Evolutionary conservation across 1,140 invertebrate genomes (phyloP).

Genomic region (Diabrotica virgifera): DNA sequence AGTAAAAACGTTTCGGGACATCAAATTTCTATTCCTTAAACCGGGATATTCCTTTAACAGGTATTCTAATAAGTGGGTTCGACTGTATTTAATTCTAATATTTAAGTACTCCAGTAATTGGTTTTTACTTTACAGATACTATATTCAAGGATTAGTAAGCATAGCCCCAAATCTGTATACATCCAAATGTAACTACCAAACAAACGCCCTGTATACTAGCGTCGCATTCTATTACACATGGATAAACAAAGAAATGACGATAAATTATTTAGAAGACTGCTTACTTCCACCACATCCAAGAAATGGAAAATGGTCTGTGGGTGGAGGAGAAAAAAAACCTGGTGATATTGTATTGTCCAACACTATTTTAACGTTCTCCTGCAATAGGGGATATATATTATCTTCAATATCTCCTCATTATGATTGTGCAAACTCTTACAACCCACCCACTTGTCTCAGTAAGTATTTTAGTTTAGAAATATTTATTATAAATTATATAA

Average conservation of each 20-base stretch:
- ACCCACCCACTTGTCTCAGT: not conserved
- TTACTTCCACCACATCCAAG: not conserved
- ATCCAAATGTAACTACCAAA: slow-evolving; percentile 4
- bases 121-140: not conserved
- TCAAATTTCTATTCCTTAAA: too few relatives aligned
- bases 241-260: not conserved
- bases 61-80: too few relatives aligned
- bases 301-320: not conserved
- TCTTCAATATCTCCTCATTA: not conserved
- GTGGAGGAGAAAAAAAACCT: not conserved
- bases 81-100: not conserved
- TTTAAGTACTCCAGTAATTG: not conserved
- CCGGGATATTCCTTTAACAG: too few relatives aligned
- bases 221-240: not conserved
- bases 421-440: not conserved
- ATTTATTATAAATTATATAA: too few relatives aligned
- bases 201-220: slow-evolving; percentile 9
- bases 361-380: not conserved
- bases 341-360: not conserved
- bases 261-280: not conserved
- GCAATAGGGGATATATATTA: not conserved
- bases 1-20: too few relatives aligned
- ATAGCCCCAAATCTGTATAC: not conserved
- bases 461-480: too few relatives aligned
- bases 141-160: slow-evolving; percentile 3